Evolutionary conservation across 2,888 invertebrate genomes (phyloP), one percentile per base, ranked within the genome.

Genomic region (Zaprionus obscuricornis): DNA sequence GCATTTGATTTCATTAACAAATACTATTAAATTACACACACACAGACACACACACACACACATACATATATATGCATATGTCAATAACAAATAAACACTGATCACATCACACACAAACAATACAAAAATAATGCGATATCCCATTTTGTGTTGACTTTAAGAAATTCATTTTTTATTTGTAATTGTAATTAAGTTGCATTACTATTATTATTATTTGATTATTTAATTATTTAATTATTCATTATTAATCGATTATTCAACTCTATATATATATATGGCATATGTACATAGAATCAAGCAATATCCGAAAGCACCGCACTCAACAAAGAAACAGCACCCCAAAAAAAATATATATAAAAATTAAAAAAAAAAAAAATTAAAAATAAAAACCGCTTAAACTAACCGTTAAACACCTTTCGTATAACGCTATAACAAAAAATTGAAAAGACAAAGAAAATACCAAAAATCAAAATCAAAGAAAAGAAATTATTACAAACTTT

Each of bases 151-250:
- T 82, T 81, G 54, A 66, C 60, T 64, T 76, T 55, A 75, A 82
- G 81, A 82, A 82, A 82, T 82, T 82, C 81, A 84, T 82, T 84
- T 82, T 79, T 64, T 60, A 45, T 66, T 54, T 77, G 67, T 70
- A 78, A 78, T 64, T 62, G 42, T 74, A 52, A 70, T 58, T 63
- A 31, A n/a, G n/a, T n/a, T 55, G 52, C 54, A 64, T 50, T 78
- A n/a, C n/a, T 57, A 16, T 62, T 50, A 33, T 14, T 49, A 36
- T 83, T 42, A 65, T 62, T 78, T 59, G 26, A 56, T 49, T 36
- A 40, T 56, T 52, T 47, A 29, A 76, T 63, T 26, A 37, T 18
- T 43, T 43, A 27, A 64, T 39, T 39, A n/a, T n/a, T 29, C 3
- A 29, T 11, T 51, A 52, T 49, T 57, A 11, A 26, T 46, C 29